Conservation (phyloP, 2,888 invertebrate genomes). For the Vesta saturnalis region DNA sequence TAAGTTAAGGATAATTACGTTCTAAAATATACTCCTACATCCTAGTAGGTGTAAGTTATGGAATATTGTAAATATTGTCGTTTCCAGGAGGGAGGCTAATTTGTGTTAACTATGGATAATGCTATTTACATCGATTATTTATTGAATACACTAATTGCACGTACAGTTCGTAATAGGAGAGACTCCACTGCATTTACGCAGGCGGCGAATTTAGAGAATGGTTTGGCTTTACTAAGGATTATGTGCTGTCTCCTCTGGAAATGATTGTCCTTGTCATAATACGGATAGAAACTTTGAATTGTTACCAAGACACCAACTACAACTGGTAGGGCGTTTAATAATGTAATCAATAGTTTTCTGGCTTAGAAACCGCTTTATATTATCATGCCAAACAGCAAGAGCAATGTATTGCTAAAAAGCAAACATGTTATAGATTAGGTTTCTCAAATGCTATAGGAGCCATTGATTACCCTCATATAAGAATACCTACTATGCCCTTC, state of each 20-base stretch:
- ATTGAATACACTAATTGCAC: background rate
- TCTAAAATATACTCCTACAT: background rate
- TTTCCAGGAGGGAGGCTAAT: background rate
- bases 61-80: background rate
- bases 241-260: background rate
- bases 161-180: background rate
- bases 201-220: too few species aligned
- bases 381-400: background rate
- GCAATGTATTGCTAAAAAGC: background rate
- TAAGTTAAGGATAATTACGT: too few species aligned
- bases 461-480: background rate
- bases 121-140: background rate
- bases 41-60: too few species aligned
- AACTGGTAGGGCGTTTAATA: background rate
- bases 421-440: background rate
- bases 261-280: background rate
- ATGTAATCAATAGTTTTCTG: background rate
- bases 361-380: too few species aligned
- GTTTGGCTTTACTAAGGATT: background rate
- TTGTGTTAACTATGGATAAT: background rate
- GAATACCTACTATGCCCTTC: background rate
- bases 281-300: background rate
- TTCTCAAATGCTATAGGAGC: too few species aligned
- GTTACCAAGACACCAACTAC: background rate
- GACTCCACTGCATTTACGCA: background rate